A percentile compares a stretch with the other conserved stretches of the same genome.
phyloP scores from a whole-genome alignment of 2,797 vertebrate genomes.

The Gymnoscopelus braueri region DNA sequence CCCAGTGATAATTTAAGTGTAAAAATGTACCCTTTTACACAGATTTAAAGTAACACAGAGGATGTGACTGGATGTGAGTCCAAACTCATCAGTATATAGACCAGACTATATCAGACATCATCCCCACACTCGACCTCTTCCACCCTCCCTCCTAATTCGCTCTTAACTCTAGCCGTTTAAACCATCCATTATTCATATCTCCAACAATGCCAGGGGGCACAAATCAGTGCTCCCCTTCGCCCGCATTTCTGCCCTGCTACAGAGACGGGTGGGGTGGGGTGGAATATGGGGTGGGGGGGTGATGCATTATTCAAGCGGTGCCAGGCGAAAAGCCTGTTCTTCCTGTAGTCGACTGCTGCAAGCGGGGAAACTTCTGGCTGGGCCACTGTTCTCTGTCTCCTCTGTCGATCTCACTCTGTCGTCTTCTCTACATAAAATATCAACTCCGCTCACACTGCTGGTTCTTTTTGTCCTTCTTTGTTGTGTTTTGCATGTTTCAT shows the following conservation, averaged over 20 bases:
- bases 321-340: slow-evolving; percentile 68
- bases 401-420: slow-evolving; percentile 21
- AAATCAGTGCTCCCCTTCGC: slow-evolving; percentile 66
- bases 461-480: too few relatives aligned
- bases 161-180: slow-evolving; percentile 77
- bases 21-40: too few relatives aligned
- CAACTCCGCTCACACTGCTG: too few relatives aligned
- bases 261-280: slow-evolving; percentile 24
- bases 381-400: slow-evolving; percentile 48
- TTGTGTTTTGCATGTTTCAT: too few relatives aligned
- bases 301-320: slow-evolving; percentile 78
- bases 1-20: too few relatives aligned
- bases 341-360: slow-evolving; percentile 60
- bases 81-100: slow-evolving; percentile 54
- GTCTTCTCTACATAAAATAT: slow-evolving; percentile 12
- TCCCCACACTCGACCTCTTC: neutral
- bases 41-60: neutral
- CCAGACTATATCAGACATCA: slow-evolving; percentile 36
- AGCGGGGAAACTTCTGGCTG: slow-evolving; percentile 64
- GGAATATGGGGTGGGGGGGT: slow-evolving; percentile 12
- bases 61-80: slow-evolving; percentile 16
- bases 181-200: slow-evolving; percentile 79
- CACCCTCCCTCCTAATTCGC: slow-evolving; percentile 63
- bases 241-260: slow-evolving; percentile 72
- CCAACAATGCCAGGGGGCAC: slow-evolving; percentile 77